Evolutionary conservation across 2,888 invertebrate species (phyloP).

Genomic region (Philonicus albiceps): DNA sequence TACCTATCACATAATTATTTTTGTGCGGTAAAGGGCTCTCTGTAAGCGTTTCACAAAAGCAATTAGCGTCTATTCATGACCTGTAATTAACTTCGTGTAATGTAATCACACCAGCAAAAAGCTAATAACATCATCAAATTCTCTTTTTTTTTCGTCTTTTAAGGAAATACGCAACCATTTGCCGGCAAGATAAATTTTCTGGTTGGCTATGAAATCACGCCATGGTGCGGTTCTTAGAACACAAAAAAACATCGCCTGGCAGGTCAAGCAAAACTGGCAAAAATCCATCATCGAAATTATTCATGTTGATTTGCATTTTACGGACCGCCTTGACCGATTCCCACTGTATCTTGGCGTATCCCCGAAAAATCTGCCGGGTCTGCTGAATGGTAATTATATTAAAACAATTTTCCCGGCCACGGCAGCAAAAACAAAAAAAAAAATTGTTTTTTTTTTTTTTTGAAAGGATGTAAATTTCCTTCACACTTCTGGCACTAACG

Average conservation of each 20-base stretch:
- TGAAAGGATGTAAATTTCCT: constrained; percentile 26
- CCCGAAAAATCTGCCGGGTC: constrained; percentile 7
- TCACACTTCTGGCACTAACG: background rate
- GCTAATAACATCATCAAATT: constrained; percentile 34
- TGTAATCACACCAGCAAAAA: constrained; percentile 21
- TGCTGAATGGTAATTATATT: constrained; percentile 28
- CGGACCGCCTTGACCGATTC: constrained; percentile 7
- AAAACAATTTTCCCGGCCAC: constrained; percentile 5
- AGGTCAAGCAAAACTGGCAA: background rate
- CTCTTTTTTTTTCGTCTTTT: background rate
- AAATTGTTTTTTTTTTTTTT: too few relatives aligned
- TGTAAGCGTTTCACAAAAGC: background rate
- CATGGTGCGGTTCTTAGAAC: background rate
- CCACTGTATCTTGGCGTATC: constrained; percentile 7
- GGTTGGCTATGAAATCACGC: constrained; percentile 21
- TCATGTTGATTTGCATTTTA: constrained; percentile 33
- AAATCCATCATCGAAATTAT: background rate
- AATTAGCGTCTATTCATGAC: background rate
- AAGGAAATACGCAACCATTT: constrained; percentile 32
- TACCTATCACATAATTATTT: background rate
- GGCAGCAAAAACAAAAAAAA: background rate
- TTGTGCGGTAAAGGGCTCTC: background rate
- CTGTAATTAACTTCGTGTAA: constrained; percentile 12
- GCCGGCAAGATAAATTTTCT: constrained; percentile 26
- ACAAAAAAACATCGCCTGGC: background rate